Conservation (phyloP, 2,888 invertebrate species). For the Scaptomyza reducta region DNA sequence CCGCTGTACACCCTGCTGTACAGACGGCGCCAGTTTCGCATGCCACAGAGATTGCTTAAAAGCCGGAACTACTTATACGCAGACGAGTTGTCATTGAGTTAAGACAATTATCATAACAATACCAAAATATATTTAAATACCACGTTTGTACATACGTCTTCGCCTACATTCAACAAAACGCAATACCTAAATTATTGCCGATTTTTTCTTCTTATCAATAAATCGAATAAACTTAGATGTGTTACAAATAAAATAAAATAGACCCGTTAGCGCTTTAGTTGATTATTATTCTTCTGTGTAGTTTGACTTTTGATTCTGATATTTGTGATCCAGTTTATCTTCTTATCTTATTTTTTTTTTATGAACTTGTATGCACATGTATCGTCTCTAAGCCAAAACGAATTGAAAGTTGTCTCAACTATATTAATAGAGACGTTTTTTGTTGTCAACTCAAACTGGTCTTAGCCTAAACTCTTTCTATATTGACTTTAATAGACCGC, state of each 20-base stretch:
- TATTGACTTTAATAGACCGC: too few species aligned
- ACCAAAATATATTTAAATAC: slow-evolving; percentile 15
- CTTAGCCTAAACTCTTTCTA: slow-evolving; percentile 31
- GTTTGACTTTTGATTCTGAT: slow-evolving; percentile 40
- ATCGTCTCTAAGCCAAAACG: slow-evolving; percentile 6
- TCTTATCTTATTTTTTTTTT: slow-evolving; percentile 24
- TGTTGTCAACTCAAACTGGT: slow-evolving; percentile 56
- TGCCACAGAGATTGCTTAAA: slow-evolving; percentile 59
- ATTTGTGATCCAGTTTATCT: slow-evolving; percentile 57
- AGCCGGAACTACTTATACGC: slow-evolving; percentile 33
- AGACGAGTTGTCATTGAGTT: slow-evolving; percentile 31
- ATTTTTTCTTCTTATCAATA: slow-evolving; percentile 33
- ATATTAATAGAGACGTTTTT: slow-evolving; percentile 35
- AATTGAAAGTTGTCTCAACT: slow-evolving; percentile 54
- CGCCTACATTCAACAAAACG: background rate
- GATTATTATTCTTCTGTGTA: slow-evolving; percentile 1
- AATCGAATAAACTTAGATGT: slow-evolving; percentile 63
- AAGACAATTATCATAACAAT: slow-evolving; percentile 14
- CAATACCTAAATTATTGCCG: slow-evolving; percentile 31
- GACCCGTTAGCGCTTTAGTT: slow-evolving; percentile 3
- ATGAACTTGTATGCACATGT: slow-evolving; percentile 8
- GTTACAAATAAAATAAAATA: slow-evolving; percentile 48
- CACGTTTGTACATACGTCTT: slow-evolving; percentile 7
- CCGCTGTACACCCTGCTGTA: slow-evolving; percentile 23
- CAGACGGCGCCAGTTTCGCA: slow-evolving; percentile 52